A percentile compares a stretch with the other conserved stretches of the same genome.
These are phyloP conservation scores for Ondatra zibethicus DNA, from an alignment of 2,113 vertebrate species.

Conservation along the genomic window DNA sequence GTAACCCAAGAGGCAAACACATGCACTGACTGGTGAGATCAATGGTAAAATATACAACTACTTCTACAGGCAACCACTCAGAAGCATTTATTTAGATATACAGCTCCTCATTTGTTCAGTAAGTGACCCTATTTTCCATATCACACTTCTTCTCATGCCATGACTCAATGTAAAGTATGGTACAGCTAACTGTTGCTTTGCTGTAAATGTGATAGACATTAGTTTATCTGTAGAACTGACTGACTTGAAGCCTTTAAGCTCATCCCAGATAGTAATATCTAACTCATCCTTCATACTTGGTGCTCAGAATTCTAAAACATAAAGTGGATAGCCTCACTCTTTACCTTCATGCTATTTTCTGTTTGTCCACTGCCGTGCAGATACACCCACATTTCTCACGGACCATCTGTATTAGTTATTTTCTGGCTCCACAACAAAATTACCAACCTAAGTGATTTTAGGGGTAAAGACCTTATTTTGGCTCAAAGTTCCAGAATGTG, in stretches of 20 bases:
- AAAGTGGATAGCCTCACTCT: slow-evolving; percentile 35
- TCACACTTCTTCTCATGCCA: background rate
- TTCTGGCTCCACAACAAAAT: background rate
- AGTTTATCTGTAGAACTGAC: background rate
- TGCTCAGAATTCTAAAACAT: slow-evolving; percentile 35
- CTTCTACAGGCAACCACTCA: background rate
- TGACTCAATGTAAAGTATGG: background rate
- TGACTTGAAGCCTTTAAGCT: slow-evolving; percentile 54
- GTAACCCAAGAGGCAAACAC: background rate
- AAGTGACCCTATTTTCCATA: background rate
- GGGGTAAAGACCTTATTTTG: background rate
- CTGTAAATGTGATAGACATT: background rate
- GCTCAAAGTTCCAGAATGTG: background rate
- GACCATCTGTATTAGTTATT: background rate
- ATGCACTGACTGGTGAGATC: background rate
- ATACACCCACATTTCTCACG: background rate
- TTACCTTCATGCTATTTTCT: slow-evolving; percentile 17
- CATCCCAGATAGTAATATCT: background rate
- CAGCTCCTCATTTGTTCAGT: slow-evolving; percentile 13
- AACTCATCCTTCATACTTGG: slow-evolving; percentile 39
- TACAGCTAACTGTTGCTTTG: background rate
- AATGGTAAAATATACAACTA: background rate
- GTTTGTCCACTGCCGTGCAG: background rate
- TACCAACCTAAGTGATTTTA: background rate
- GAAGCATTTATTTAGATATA: background rate